These are phyloP conservation scores for Venustaconcha ellipsiformis DNA, from an alignment of 1,140 invertebrate genomes.

Conservation along the genomic window DNA sequence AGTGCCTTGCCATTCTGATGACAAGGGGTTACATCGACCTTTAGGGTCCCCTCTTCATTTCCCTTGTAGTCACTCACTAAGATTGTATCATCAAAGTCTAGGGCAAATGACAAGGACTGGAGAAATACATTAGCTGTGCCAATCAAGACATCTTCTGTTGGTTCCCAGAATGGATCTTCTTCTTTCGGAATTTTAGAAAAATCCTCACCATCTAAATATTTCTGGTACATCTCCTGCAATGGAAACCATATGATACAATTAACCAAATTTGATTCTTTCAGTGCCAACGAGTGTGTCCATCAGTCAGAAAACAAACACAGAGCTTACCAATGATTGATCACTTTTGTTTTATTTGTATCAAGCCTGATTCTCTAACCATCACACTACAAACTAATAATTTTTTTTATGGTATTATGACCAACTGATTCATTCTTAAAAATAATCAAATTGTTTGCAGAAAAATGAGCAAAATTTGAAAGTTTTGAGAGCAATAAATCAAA, in stretches of 20 bases:
- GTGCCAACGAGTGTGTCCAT: too few species aligned
- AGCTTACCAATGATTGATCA: too few species aligned
- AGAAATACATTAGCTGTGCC: conserved; percentile 68
- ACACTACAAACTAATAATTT: too few species aligned
- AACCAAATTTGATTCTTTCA: too few species aligned
- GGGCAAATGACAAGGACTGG: conserved; percentile 64
- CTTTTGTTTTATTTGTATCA: too few species aligned
- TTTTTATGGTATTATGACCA: too few species aligned
- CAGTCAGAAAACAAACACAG: too few species aligned
- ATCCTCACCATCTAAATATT: conserved; percentile 67
- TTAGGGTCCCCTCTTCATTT: conserved; percentile 63
- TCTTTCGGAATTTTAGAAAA: conserved; percentile 59
- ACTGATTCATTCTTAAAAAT: too few species aligned
- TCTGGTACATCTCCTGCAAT: conserved; percentile 68
- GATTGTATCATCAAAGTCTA: conserved; percentile 68
- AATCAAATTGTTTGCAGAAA: too few species aligned
- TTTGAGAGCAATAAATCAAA: too few species aligned
- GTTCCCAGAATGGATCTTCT: conserved; percentile 70
- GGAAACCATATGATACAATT: background rate
- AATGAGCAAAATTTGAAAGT: too few species aligned
- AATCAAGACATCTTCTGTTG: conserved; percentile 66
- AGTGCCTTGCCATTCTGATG: conserved; percentile 64
- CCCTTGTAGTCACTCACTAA: conserved; percentile 68
- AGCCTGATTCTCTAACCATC: too few species aligned
- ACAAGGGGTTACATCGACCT: conserved; percentile 68